Conservation (phyloP, 30 jellyfish, hydroid and myxozoan genomes). For the Sanderia malayensis region DNA sequence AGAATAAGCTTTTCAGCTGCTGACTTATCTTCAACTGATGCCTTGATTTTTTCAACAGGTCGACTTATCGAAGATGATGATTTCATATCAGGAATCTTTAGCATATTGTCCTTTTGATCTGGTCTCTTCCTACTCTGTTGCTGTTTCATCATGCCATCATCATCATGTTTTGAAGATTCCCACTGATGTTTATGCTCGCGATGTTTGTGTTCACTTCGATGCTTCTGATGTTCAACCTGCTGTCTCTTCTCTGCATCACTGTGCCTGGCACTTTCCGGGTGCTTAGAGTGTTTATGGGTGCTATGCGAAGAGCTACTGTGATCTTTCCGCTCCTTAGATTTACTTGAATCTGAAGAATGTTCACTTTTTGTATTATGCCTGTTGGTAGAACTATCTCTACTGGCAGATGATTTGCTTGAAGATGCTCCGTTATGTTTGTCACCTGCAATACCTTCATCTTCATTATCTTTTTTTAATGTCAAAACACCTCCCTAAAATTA, state of each 20-base stretch:
- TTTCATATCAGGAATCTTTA: slow-evolving; percentile 19
- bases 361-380: slow-evolving; percentile 19
- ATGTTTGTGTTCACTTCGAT: slow-evolving; percentile 40
- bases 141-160: slow-evolving; percentile 4
- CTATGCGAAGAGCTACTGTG: slow-evolving; percentile 14
- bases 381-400: slow-evolving; percentile 14
- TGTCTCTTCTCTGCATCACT: slow-evolving; percentile 29
- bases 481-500: slow-evolving; percentile 81
- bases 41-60: slow-evolving; percentile 19
- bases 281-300: slow-evolving; percentile 26
- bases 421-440: slow-evolving; percentile 22
- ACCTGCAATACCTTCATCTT: slow-evolving; percentile 35
- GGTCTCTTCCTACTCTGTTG: slow-evolving; percentile 13
- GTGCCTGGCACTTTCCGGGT: slow-evolving; percentile 5
- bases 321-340: slow-evolving; percentile 15
- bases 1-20: slow-evolving; percentile 37
- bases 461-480: slow-evolving; percentile 40
- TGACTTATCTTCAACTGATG: slow-evolving; percentile 39
- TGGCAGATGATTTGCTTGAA: slow-evolving; percentile 27
- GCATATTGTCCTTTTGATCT: slow-evolving; percentile 1
- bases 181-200: slow-evolving; percentile 32
- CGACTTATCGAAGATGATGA: slow-evolving; percentile 9
- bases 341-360: slow-evolving; percentile 7
- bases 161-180: neutral
- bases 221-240: slow-evolving; percentile 52